A percentile compares a stretch with the other conserved stretches of the same genome.
Conservation (phyloP, 2,113 vertebrate species). For the Neopipo cinnamomea region DNA sequence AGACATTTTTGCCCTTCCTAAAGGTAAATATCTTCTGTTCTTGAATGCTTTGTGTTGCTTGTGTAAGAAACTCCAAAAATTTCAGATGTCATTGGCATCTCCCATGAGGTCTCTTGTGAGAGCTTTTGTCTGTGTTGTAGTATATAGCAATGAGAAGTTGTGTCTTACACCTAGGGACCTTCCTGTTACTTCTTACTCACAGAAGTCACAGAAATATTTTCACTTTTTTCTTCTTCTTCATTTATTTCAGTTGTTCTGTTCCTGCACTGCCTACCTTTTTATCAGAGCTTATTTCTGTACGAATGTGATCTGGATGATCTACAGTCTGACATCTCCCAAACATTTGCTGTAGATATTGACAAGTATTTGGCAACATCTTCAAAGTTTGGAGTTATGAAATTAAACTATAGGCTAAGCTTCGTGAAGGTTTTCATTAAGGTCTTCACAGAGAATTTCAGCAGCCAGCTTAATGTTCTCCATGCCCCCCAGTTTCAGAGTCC, state of each 20-base stretch:
- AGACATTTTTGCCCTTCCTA: background rate
- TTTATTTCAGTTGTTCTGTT: background rate
- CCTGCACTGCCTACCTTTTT: background rate
- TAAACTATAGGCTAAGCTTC: background rate
- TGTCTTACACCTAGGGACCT: rapidly evolving
- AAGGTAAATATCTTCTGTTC: slow-evolving; percentile 20
- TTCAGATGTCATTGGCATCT: background rate
- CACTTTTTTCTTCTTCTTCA: background rate
- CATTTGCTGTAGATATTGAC: background rate
- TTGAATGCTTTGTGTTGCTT: background rate
- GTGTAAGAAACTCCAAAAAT: background rate
- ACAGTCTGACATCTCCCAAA: background rate
- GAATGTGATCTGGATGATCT: background rate
- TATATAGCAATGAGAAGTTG: background rate
- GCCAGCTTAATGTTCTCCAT: background rate
- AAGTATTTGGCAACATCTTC: background rate
- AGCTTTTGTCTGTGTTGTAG: background rate
- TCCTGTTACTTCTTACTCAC: background rate
- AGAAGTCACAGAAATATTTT: background rate
- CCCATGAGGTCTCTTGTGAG: background rate
- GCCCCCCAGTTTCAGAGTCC: background rate
- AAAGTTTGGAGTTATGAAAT: background rate
- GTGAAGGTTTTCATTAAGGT: background rate
- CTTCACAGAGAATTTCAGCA: background rate
- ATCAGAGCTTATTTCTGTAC: background rate